A percentile compares a stretch with the other conserved stretches of the same genome.
Evolutionary conservation across 1,140 invertebrate species (phyloP).

Genomic region (Pantala flavescens): DNA sequence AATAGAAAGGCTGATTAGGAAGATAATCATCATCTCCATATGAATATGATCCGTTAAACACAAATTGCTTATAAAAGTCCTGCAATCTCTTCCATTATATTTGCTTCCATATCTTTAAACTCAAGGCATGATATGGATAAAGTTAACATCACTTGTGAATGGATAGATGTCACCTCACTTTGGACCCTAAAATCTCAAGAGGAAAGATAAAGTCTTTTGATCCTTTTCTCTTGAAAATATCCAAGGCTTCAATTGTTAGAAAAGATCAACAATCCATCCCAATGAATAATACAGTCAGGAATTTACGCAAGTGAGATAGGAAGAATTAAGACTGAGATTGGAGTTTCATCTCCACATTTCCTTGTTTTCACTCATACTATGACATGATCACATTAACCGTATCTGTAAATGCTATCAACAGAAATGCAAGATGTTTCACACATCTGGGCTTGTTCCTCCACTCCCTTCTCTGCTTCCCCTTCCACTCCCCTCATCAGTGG

Average conservation of each 20-base stretch:
- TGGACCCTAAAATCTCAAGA: not conserved
- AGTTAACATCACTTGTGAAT: not conserved
- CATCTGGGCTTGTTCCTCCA: slow-evolving; percentile 11
- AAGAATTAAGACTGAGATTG: not conserved
- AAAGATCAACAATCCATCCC: not conserved
- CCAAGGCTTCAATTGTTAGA: not conserved
- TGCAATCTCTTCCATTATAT: not conserved
- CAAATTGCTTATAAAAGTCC: not conserved
- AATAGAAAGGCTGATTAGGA: not conserved
- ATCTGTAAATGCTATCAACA: not conserved
- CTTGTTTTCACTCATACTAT: not conserved
- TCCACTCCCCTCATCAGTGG: slow-evolving; percentile 6
- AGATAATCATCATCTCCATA: not conserved
- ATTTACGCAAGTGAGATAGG: not conserved
- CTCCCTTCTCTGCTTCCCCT: not conserved
- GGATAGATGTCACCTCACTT: not conserved
- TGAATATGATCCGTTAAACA: not conserved
- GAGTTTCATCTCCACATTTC: not conserved
- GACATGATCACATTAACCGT: not conserved
- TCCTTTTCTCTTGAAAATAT: not conserved
- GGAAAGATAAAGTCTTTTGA: not conserved
- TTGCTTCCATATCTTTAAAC: not conserved
- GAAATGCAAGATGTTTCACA: not conserved
- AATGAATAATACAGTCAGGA: not conserved
- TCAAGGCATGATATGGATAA: not conserved